Evolutionary conservation across 2,113 vertebrate genomes (phyloP).

Genomic region (Galemys pyrenaicus): DNA sequence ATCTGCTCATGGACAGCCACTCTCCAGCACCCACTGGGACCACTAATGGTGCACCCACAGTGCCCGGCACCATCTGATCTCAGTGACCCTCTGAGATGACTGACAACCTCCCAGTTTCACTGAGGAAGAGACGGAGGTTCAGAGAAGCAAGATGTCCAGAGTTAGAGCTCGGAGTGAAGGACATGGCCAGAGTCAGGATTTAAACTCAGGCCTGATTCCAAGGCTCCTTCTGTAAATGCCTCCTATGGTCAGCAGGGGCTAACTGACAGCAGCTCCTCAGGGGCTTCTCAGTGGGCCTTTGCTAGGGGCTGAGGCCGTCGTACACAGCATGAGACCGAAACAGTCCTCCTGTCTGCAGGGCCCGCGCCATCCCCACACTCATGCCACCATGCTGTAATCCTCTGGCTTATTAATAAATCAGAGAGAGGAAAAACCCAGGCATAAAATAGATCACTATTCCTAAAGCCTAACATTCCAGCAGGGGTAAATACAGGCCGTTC

Average conservation of each 20-base stretch:
- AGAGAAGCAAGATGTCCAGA: not conserved
- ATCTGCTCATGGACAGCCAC: not conserved
- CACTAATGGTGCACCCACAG: not conserved
- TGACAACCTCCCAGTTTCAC: not conserved
- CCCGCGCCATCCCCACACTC: not conserved
- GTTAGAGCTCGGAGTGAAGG: not conserved
- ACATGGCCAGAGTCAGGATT: not conserved
- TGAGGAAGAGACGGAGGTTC: not conserved
- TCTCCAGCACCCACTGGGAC: not conserved
- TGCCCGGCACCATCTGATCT: not conserved
- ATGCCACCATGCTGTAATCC: fast-evolving
- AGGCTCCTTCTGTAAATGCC: not conserved
- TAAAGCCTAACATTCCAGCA: not conserved
- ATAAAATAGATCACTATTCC: not conserved
- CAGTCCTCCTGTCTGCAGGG: not conserved
- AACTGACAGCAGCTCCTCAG: not conserved
- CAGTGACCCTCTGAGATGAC: not conserved
- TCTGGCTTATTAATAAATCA: not conserved
- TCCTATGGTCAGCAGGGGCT: not conserved
- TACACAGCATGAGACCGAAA: not conserved
- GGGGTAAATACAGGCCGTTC: not conserved
- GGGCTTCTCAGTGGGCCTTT: not conserved
- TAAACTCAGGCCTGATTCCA: not conserved
- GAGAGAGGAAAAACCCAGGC: not conserved
- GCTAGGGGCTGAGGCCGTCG: not conserved